Conservation (phyloP, 1,140 invertebrate genomes). For the Psilanteris sp. region DNA sequence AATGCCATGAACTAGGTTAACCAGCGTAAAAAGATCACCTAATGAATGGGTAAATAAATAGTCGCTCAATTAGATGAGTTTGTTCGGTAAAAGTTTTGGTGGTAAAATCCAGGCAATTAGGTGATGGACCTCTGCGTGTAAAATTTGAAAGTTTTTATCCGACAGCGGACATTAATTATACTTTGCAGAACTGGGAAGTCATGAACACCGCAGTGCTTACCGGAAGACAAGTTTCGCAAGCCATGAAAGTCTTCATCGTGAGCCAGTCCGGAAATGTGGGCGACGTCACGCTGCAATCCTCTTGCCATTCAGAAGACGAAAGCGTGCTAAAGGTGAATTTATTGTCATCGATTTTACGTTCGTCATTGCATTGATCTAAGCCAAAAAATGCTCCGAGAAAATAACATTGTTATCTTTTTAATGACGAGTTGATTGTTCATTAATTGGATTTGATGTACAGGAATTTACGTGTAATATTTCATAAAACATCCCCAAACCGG, state of each 20-base stretch:
- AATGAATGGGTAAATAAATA: conserved; percentile 49
- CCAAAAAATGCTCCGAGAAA: too few species aligned
- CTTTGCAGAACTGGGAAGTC: conserved; percentile 93
- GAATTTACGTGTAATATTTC: background rate
- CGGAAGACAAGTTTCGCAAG: conserved; percentile 94
- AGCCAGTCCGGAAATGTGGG: conserved; percentile 95
- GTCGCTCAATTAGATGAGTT: conserved; percentile 46
- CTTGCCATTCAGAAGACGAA: conserved; percentile 96
- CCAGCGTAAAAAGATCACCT: conserved; percentile 13
- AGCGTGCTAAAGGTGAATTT: conserved; percentile 91
- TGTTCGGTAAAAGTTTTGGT: conserved; percentile 28
- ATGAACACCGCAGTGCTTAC: conserved; percentile 97
- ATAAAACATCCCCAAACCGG: conserved; percentile 2
- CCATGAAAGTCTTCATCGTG: conserved; percentile 97
- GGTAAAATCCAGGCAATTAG: conserved; percentile 42
- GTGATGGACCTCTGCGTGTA: conserved; percentile 7
- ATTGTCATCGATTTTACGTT: too few species aligned
- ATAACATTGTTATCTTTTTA: too few species aligned
- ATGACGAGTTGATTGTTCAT: too few species aligned
- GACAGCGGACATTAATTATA: conserved; percentile 63
- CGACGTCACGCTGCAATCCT: conserved; percentile 96
- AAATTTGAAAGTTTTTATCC: conserved; percentile 53
- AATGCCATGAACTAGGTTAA: too few species aligned
- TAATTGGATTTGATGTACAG: too few species aligned
- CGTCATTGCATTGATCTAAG: too few species aligned